phyloP scores from a whole-genome alignment of 2,797 vertebrate species.

The Loris lydekkerianus region DNA sequence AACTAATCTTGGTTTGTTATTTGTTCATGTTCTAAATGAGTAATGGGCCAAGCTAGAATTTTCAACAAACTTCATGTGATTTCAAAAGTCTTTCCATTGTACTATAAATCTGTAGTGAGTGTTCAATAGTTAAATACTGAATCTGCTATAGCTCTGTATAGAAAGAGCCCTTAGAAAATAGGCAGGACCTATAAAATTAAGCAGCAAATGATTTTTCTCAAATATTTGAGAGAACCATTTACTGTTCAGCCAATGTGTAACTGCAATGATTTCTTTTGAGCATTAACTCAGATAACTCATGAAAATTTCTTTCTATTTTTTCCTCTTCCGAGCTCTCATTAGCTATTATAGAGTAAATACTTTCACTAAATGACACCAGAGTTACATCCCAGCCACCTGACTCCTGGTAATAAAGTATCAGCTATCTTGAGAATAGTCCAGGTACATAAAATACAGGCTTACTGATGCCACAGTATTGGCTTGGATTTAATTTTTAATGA shows the following conservation, averaged over 20 bases:
- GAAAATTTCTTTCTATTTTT: slow-evolving; percentile 35
- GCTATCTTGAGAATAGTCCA: neutral
- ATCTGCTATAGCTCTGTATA: neutral
- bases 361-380: slow-evolving; percentile 53
- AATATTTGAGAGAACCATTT: slow-evolving; percentile 40
- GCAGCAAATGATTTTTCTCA: slow-evolving; percentile 18
- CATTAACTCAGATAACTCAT: slow-evolving; percentile 39
- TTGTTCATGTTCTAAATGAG: neutral
- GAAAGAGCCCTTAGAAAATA: neutral
- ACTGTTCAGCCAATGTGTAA: neutral
- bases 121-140: neutral
- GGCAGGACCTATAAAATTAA: neutral
- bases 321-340: neutral
- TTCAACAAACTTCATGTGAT: neutral
- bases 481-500: neutral
- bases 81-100: neutral
- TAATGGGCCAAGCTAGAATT: neutral
- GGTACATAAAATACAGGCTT: neutral
- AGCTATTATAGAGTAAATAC: slow-evolving; percentile 39
- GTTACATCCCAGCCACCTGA: neutral
- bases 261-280: slow-evolving; percentile 2
- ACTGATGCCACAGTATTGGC: neutral
- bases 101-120: neutral
- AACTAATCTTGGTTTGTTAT: neutral
- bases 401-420: slow-evolving; percentile 9